Percentiles rank a stretch among this genome's conserved stretches.
Evolutionary conservation across 2,113 vertebrate species (phyloP).

Genomic region (Athene cunicularia): DNA sequence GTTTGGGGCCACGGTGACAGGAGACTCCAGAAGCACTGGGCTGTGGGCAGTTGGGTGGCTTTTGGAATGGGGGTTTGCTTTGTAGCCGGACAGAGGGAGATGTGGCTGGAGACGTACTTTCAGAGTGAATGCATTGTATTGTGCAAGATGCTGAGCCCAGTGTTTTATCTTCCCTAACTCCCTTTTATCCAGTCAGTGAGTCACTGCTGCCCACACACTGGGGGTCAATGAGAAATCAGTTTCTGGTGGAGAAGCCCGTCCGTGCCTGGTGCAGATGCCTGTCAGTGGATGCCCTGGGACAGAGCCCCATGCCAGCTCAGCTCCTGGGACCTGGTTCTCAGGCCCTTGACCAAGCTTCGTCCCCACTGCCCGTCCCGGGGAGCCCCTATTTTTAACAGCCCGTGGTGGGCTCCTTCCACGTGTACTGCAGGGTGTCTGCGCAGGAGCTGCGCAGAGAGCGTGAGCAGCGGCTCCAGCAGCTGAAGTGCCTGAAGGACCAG

Average conservation of each 20-base stretch:
- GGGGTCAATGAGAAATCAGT: neutral
- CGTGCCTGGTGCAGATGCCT: neutral
- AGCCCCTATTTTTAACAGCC: neutral
- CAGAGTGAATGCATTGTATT: neutral
- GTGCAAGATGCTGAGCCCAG: neutral
- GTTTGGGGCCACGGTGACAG: neutral
- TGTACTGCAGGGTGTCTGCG: slow-evolving; percentile 77
- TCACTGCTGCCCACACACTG: neutral
- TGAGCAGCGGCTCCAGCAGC: slow-evolving; percentile 84
- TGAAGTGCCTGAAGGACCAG: slow-evolving; percentile 86
- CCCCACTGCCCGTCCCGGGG: rapidly evolving
- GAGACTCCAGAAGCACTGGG: neutral
- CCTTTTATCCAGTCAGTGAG: neutral
- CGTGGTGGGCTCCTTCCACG: neutral
- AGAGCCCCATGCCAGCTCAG: neutral
- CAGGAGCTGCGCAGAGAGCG: slow-evolving; percentile 88
- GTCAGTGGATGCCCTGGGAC: neutral
- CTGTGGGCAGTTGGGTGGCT: neutral
- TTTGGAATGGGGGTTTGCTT: neutral
- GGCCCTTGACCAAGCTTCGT: neutral
- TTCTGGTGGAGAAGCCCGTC: neutral
- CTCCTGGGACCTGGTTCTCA: neutral
- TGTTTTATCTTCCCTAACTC: neutral
- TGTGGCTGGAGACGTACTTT: neutral
- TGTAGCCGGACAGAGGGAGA: neutral